A percentile compares a stretch with the other conserved stretches of the same genome.
Evolutionary conservation across 2,888 invertebrate genomes (phyloP).

Genomic region (Drosophila merina): DNA sequence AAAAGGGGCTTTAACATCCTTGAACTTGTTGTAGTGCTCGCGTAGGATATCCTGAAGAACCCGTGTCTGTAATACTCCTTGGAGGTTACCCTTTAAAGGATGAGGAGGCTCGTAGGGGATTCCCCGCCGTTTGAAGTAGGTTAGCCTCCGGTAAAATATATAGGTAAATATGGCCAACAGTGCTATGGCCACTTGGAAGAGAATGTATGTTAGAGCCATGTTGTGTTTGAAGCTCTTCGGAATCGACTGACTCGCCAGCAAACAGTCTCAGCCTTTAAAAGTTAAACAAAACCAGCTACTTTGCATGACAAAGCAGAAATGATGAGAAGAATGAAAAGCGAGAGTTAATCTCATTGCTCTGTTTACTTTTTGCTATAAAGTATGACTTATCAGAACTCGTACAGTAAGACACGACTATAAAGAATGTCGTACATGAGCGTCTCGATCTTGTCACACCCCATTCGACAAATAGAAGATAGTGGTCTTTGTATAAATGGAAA

Average conservation of each 20-base stretch:
- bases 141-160: slow-evolving; percentile 31
- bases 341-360: slow-evolving; percentile 17
- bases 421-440: background rate
- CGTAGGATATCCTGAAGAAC: slow-evolving; percentile 30
- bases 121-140: slow-evolving; percentile 38
- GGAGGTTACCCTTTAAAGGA: slow-evolving; percentile 54
- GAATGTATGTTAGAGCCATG: slow-evolving; percentile 35
- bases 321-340: background rate
- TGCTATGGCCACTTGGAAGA: slow-evolving; percentile 41
- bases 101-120: slow-evolving; percentile 45
- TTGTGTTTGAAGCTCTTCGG: background rate
- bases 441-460: too few species aligned
- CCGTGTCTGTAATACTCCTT: slow-evolving; percentile 8
- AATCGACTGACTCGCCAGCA: background rate
- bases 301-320: slow-evolving; percentile 24
- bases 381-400: slow-evolving; percentile 6
- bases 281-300: slow-evolving; percentile 1
- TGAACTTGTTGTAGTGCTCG: slow-evolving; percentile 53
- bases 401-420: background rate
- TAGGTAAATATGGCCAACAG: slow-evolving; percentile 32
- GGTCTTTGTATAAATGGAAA: too few species aligned
- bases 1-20: slow-evolving; percentile 46
- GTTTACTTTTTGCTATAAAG: slow-evolving; percentile 19
- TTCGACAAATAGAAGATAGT: too few species aligned
- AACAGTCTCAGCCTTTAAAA: slow-evolving; percentile 16